Evolutionary conservation across 2,888 invertebrate species (phyloP).

Genomic region (Notodonta dromedarius): DNA sequence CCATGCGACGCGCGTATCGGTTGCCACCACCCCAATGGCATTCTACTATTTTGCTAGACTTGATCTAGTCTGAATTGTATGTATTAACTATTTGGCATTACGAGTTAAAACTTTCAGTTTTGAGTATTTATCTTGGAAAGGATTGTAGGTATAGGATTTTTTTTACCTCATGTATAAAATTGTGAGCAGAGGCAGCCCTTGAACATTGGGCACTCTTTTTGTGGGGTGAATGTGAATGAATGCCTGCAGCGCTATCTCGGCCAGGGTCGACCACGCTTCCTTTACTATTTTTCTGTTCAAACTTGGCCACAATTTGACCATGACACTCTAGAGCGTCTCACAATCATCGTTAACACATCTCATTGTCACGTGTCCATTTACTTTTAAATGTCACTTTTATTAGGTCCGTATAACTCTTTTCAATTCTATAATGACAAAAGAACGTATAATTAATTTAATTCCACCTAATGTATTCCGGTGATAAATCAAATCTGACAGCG

Average conservation of each 20-base stretch:
- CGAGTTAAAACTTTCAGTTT: no score
- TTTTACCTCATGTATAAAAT: neutral
- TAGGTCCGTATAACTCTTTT: neutral
- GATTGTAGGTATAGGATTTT: neutral
- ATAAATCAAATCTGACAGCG: neutral
- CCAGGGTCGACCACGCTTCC: conserved; percentile 44
- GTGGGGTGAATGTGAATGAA: conserved; percentile 43
- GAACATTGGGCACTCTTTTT: conserved; percentile 26
- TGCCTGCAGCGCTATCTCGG: conserved; percentile 44
- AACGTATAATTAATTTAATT: neutral
- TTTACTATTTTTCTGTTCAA: conserved; percentile 20
- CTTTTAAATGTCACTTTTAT: neutral
- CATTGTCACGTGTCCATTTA: neutral
- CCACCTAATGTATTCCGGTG: neutral
- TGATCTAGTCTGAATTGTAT: no score
- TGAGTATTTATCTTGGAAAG: no score
- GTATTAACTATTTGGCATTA: no score
- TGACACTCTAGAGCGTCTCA: conserved; percentile 22
- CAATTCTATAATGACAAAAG: neutral
- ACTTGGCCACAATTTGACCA: conserved; percentile 25
- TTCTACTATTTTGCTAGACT: neutral
- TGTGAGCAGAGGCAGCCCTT: conserved; percentile 16
- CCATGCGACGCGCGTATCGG: conserved; percentile 8
- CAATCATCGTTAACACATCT: neutral
- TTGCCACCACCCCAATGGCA: neutral